These are phyloP conservation scores for Drosophila robusta DNA, from an alignment of 2,888 invertebrate species.

Conservation along the genomic window DNA sequence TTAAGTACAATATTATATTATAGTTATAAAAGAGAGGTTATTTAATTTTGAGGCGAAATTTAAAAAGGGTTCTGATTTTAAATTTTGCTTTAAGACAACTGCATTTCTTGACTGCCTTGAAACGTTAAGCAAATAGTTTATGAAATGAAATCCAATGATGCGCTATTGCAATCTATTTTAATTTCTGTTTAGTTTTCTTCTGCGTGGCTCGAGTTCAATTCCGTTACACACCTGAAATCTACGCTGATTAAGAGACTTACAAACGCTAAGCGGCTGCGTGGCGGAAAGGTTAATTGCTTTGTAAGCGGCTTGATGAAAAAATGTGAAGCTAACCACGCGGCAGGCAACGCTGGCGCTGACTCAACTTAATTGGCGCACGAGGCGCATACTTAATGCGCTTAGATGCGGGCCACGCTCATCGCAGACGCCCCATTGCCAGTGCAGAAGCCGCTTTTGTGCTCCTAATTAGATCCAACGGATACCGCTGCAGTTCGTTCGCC, in stretches of 20 bases:
- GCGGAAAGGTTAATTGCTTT: slow-evolving; percentile 74
- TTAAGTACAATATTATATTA: too few relatives aligned
- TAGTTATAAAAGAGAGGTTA: too few relatives aligned
- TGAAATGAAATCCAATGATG: slow-evolving; percentile 1
- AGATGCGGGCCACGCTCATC: slow-evolving; percentile 55
- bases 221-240: slow-evolving; percentile 19
- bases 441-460: slow-evolving; percentile 60
- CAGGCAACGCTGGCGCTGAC: slow-evolving; percentile 51
- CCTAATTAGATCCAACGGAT: slow-evolving; percentile 68
- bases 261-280: slow-evolving; percentile 54
- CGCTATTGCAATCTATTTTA: slow-evolving; percentile 10
- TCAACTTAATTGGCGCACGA: slow-evolving; percentile 76
- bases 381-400: slow-evolving; percentile 78
- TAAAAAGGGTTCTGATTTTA: too few relatives aligned
- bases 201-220: slow-evolving; percentile 1
- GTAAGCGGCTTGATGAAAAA: slow-evolving; percentile 62
- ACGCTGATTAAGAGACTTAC: slow-evolving; percentile 56
- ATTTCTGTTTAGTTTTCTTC: slow-evolving; percentile 16
- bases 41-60: too few relatives aligned
- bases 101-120: not conserved
- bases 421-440: slow-evolving; percentile 36
- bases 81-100: not conserved
- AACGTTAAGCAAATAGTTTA: not conserved
- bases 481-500: slow-evolving; percentile 36
- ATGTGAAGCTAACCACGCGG: slow-evolving; percentile 42